Base-by-base conservation (phyloP, 2,797 vertebrate genomes). In the Myotis planiceps region DNA sequence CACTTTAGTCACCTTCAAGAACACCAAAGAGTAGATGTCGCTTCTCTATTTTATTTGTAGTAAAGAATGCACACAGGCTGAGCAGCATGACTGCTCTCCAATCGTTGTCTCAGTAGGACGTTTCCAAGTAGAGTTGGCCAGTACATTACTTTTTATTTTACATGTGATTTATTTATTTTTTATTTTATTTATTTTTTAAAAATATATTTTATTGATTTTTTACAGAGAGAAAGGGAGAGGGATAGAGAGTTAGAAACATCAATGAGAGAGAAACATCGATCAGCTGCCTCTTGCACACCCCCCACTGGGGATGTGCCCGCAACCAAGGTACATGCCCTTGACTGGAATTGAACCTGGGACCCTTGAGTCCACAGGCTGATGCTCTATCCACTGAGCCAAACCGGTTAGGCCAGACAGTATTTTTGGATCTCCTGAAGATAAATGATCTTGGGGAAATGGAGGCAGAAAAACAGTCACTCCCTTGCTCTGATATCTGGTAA, bases 371-470 rank as follows among this genome's bases (percentile, higher is more conserved):
- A 9, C 42, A 42, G 42, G 42, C 42, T 42, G 42, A 42, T 10
- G 9, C 42, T 42, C 42, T 42, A 10, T 42, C 9, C 42, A 42
- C 42, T 42, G 42, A 42, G 42, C 42, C 42, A 42, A 9, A 42
- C 9, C 9, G 9, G 42, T 42, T 42, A 42, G 42, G 9, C 75
- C 49, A n/a, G 49, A 82, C 5, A 49, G 65, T 60, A 6, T 69
- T 60, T 87, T 85, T 82, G 65, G 34, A 34, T 72, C 15, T 75
- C 65, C 23, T 0, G 37, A 82, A 86, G 65, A 76, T 90, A 39
- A 29, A n/a, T 19, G n/a, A 78, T 45, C 6, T 85, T 91, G 72
- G 49, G 68, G 58, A 96, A 90, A 88, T 82, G 18, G 47, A 95
- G 91, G 29, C 14, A 83, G 72, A 58, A 25, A 12, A 58, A 16